Conservation (phyloP, 2,113 vertebrate genomes). For the Microcebus murinus region DNA sequence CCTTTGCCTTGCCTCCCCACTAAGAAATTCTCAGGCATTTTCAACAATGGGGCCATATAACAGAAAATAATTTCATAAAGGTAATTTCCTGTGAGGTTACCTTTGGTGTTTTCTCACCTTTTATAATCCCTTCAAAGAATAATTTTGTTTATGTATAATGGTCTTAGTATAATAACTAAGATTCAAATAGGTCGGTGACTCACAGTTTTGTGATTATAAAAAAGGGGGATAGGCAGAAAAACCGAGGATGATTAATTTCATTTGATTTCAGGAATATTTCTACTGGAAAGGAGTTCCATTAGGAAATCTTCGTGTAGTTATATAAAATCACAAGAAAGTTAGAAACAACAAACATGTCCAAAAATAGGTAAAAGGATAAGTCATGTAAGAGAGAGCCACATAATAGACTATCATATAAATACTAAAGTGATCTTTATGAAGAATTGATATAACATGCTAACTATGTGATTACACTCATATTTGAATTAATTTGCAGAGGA, state of each 20-base stretch:
- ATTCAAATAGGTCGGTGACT: conserved; percentile 31
- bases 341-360: background rate
- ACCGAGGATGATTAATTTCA: background rate
- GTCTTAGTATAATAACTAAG: background rate
- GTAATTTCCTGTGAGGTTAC: background rate
- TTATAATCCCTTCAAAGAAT: background rate
- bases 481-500: background rate
- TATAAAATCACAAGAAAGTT: background rate
- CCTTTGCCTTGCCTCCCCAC: background rate
- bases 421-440: background rate
- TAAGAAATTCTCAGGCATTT: conserved; percentile 41
- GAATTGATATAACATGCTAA: background rate
- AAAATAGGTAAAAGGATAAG: background rate
- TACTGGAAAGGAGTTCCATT: background rate
- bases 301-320: conserved; percentile 22
- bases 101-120: background rate
- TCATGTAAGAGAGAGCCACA: background rate
- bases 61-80: conserved; percentile 34
- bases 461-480: background rate
- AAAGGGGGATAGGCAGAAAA: background rate
- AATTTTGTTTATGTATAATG: background rate
- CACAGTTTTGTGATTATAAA: background rate
- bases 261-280: conserved; percentile 44
- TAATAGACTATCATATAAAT: background rate
- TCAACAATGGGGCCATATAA: background rate